Evolutionary conservation across 1,140 invertebrate genomes (phyloP).

Genomic region (Drosophila pseudoananassae): DNA sequence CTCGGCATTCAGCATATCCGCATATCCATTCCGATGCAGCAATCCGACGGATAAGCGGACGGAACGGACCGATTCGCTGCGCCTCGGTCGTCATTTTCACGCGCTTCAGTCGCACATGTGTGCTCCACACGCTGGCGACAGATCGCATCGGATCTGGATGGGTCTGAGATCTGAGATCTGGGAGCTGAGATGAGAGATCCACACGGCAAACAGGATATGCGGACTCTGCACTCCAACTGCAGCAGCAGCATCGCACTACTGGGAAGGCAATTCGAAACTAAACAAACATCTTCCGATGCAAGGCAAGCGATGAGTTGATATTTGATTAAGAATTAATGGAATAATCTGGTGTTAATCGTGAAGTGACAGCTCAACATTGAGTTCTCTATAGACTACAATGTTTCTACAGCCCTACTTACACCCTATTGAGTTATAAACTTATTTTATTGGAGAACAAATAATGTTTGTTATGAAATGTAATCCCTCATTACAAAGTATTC

Average conservation of each 20-base stretch:
- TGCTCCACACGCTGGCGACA: slow-evolving; percentile 54
- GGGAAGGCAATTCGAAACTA: neutral
- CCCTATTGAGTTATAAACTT: neutral
- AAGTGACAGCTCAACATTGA: neutral
- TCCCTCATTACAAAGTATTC: slow-evolving; percentile 2
- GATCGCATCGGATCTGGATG: slow-evolving; percentile 33
- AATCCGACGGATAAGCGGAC: slow-evolving; percentile 5
- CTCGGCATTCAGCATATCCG: slow-evolving; percentile 57
- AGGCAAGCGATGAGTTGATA: slow-evolving; percentile 5
- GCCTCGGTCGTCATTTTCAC: slow-evolving; percentile 53
- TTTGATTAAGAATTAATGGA: slow-evolving; percentile 27
- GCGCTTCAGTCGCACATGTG: slow-evolving; percentile 53
- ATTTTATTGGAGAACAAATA: neutral
- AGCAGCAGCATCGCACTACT: slow-evolving; percentile 9
- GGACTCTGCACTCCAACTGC: slow-evolving; percentile 40
- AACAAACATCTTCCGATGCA: slow-evolving; percentile 18
- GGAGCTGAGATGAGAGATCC: slow-evolving; percentile 6
- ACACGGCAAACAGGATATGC: slow-evolving; percentile 51
- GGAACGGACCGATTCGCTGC: slow-evolving; percentile 24
- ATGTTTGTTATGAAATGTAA: neutral
- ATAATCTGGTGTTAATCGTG: slow-evolving; percentile 15
- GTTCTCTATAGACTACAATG: neutral
- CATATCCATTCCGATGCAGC: slow-evolving; percentile 19
- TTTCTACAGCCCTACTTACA: no score
- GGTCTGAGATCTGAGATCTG: neutral